Evolutionary conservation across 2,888 invertebrate species (phyloP), one percentile per base, ranked within the genome.

Genomic region (Troides oblongomaculatus): DNA sequence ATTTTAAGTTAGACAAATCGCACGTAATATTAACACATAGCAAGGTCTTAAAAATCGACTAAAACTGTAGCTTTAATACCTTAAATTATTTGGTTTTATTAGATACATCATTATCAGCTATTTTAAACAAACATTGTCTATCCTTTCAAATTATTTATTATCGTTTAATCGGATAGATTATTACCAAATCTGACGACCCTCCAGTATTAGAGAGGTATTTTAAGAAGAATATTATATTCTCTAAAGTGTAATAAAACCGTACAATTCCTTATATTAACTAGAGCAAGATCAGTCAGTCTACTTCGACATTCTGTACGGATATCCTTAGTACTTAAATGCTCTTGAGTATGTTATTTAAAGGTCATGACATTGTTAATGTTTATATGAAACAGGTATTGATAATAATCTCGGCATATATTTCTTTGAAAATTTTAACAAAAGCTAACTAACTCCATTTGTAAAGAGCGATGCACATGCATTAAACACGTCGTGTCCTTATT

Each of bases 351-450:
- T 59, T 57, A 36, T 43, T 53, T 56, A 46, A 58, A 70, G 70
- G 70, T 70, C 66, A 30, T 70, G 63, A 60, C 63, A 66, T 70
- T 70, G 63, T 23, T 43, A 64, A 50, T 23, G 57, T 58, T 58
- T 10, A 58, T 58, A 23, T 58, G 23, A 23, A 59, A 30, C 30
- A 21, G 21, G 43, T 46, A 70, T 58, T 39, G 46, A 23, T 43
- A 53, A 36, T 36, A 61, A 61, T 61, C 36, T 39, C 21, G 43
- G 12, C 43, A 61, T 43, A 61, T 4, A 43, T 21, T 43, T 21
- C 21, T 8, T 39, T 18, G 6, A 3, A 60, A 7, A 14, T 18
- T 36, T 60, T 36, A 17, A 18, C 30, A 25, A 30, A 5, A 36
- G 2, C 36, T 10, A 21, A 30, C 25, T 59, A 59, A 17, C 14